phyloP scores from a whole-genome alignment of 2,113 vertebrate genomes.

The Carollia perspicillata region DNA sequence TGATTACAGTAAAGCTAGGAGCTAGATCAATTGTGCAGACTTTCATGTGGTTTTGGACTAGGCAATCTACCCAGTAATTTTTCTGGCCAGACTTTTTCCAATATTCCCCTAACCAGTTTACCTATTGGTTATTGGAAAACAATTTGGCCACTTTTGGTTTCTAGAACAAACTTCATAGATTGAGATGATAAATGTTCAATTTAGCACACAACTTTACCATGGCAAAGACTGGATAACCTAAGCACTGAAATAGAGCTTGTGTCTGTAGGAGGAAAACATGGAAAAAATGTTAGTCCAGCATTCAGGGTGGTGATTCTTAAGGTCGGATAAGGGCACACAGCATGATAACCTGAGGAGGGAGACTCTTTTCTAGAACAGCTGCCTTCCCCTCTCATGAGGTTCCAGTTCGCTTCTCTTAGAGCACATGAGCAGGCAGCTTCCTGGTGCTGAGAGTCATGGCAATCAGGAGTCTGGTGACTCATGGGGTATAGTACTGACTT shows the following conservation, averaged over 20 bases:
- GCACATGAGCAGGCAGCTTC: neutral
- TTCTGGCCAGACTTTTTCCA: neutral
- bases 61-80: neutral
- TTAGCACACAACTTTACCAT: neutral
- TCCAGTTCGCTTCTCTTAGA: neutral
- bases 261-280: neutral
- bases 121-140: neutral
- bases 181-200: neutral
- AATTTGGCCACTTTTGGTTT: neutral
- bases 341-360: neutral
- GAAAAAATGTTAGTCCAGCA: neutral
- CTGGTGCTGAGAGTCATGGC: neutral
- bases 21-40: neutral
- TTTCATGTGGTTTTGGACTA: neutral
- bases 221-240: neutral
- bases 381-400: neutral
- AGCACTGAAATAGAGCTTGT: neutral
- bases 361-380: neutral
- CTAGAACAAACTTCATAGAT: neutral
- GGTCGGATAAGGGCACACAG: neutral
- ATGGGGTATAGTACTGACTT: neutral
- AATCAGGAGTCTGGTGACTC: neutral
- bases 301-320: neutral
- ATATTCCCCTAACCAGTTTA: neutral
- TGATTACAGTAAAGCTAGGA: neutral